Conservation (phyloP, 2,113 vertebrate species). For the Terrapene triunguis region DNA sequence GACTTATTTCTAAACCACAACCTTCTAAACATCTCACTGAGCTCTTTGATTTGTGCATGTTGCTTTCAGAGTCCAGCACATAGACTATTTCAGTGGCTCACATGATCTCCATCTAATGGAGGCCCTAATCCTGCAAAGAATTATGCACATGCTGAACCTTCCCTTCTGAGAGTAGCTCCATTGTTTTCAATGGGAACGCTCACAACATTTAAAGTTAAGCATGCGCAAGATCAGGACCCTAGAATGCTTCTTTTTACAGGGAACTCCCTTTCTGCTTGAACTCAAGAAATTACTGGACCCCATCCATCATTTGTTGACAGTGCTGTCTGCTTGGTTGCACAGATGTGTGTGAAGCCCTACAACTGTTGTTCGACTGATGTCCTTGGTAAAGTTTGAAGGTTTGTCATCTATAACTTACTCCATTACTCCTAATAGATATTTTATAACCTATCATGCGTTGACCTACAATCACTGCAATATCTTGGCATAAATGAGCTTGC, state of each 20-base stretch:
- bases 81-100: neutral
- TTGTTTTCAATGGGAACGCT: neutral
- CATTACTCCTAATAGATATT: neutral
- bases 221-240: neutral
- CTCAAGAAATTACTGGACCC: neutral
- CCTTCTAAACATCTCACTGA: neutral
- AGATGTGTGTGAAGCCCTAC: accelerated
- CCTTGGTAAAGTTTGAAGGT: neutral
- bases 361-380: neutral
- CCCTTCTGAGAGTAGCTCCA: accelerated
- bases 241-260: neutral
- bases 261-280: neutral
- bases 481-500: neutral
- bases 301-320: neutral
- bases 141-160: neutral
- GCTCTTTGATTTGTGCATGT: conserved; percentile 1
- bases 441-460: neutral
- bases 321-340: neutral
- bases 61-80: neutral
- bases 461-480: neutral
- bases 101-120: conserved; percentile 16
- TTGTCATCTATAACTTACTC: neutral
- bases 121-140: neutral
- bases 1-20: conserved; percentile 12
- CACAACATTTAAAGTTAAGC: neutral